phyloP scores from a whole-genome alignment of 2,888 invertebrate species.

The Harmothoe impar region DNA sequence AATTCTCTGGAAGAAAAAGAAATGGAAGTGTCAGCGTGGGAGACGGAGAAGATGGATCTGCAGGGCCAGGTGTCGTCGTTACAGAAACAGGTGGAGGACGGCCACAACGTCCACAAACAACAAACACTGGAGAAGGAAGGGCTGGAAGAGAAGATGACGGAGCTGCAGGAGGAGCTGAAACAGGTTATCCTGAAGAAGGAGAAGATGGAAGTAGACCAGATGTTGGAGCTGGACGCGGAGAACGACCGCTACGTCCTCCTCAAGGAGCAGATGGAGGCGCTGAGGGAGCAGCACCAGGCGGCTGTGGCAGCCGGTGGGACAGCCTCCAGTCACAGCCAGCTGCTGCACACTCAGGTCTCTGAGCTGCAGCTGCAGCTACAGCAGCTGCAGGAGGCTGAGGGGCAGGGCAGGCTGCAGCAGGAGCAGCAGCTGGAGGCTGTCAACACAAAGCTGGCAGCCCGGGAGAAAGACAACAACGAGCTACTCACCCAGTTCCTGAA shows the following conservation, averaged over 20 bases:
- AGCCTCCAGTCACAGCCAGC: neutral
- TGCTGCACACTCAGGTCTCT: neutral
- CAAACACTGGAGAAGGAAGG: neutral
- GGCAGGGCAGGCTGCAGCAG: neutral
- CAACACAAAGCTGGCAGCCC: neutral
- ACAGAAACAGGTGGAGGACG: neutral
- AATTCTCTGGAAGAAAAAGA: slow-evolving; percentile 40
- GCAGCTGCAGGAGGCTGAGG: neutral
- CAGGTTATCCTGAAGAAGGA: neutral
- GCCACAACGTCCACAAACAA: neutral
- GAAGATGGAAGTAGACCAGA: slow-evolving; percentile 45
- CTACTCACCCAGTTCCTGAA: slow-evolving; percentile 26
- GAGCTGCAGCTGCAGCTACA: neutral
- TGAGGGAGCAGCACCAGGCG: neutral
- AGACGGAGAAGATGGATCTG: slow-evolving; percentile 27
- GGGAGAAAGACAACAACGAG: slow-evolving; percentile 52
- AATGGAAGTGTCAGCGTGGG: slow-evolving; percentile 50
- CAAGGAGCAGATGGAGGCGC: neutral
- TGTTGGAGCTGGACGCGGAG: slow-evolving; percentile 31
- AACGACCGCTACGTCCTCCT: slow-evolving; percentile 8
- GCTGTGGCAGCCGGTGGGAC: neutral
- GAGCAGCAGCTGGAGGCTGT: neutral
- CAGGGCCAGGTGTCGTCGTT: neutral
- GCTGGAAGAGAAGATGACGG: neutral
- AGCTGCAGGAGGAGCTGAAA: neutral